Evolutionary conservation across 1,140 invertebrate species (phyloP), one percentile per base, ranked within the genome.

Genomic region (Drosophila auraria): DNA sequence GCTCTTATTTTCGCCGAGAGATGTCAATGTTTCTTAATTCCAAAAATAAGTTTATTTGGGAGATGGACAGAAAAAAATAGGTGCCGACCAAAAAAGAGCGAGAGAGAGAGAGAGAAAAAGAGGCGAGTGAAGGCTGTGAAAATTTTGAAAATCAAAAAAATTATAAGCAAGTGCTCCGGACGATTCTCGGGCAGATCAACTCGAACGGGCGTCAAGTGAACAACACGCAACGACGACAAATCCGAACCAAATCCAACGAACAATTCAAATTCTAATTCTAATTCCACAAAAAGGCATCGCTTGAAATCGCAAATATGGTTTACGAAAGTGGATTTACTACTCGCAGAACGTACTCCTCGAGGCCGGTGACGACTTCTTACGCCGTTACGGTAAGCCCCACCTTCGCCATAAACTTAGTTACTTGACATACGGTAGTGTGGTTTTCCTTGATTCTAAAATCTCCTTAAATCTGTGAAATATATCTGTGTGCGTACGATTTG

Each of bases 311-410:
- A 92, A 95, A 56, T 93, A 97, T 97, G 97, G 97, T 97, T 94
- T 97, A 97, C 96, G 96, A 97, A 94, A 96, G 96, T 94, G 97
- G 97, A 94, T 97, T 97, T 94, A 97, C 96, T 84, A 97, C 96
- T 93, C 95, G 97, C 94, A 95, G 96, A 94, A 96, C 96, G 58
- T 96, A 96, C 93, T 92, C 93, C 61, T 94, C 95, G 89, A 94
- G 96, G 92, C 96, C 96, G 68, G 94, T 94, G 80, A 94, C 95
- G 83, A 95, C 95, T 87, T 96, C 96, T 90, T 97, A 96, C 93
- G 95, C 95, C 92, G 94, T 96, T 76, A 96, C 96, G 96, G 96
- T 97, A 94, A 96, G 96, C 95, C 61, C 58, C 51, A 60, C 45
- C 58, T 63, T 63, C 45, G 56, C 53, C 30, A 59, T 72, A 50